Evolutionary conservation across 2,113 vertebrate genomes (phyloP).

Genomic region (Ifrita kowaldi): DNA sequence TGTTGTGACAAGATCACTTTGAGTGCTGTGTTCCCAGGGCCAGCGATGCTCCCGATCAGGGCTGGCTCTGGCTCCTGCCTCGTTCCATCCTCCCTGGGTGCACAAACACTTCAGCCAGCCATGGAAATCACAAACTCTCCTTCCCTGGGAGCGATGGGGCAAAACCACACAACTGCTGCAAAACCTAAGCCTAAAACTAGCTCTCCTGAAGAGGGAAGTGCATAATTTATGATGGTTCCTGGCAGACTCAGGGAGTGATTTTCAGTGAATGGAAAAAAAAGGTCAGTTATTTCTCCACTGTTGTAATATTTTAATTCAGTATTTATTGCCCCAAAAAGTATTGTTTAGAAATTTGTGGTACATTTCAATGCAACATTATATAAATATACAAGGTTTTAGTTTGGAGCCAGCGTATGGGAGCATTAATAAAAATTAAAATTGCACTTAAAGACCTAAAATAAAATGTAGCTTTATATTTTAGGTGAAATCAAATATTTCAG

Average conservation of each 20-base stretch:
- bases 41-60: rapidly evolving
- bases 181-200: not conserved
- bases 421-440: not conserved
- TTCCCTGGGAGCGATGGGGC: not conserved
- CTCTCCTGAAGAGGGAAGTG: not conserved
- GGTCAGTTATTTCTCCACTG: not conserved
- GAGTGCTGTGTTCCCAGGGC: rapidly evolving
- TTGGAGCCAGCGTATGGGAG: not conserved
- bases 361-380: not conserved
- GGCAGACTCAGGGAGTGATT: not conserved
- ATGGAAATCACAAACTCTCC: not conserved
- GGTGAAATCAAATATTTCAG: not conserved
- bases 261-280: not conserved
- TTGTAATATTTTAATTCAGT: not conserved
- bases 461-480: not conserved
- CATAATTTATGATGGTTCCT: not conserved
- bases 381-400: not conserved
- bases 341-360: not conserved
- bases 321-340: rapidly evolving
- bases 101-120: not conserved
- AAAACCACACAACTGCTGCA: not conserved
- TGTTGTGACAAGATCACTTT: not conserved
- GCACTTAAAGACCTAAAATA: not conserved
- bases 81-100: not conserved
- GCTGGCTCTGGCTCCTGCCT: not conserved